phyloP scores from a whole-genome alignment of 2,888 invertebrate species.

The Nyleta sp. region DNA sequence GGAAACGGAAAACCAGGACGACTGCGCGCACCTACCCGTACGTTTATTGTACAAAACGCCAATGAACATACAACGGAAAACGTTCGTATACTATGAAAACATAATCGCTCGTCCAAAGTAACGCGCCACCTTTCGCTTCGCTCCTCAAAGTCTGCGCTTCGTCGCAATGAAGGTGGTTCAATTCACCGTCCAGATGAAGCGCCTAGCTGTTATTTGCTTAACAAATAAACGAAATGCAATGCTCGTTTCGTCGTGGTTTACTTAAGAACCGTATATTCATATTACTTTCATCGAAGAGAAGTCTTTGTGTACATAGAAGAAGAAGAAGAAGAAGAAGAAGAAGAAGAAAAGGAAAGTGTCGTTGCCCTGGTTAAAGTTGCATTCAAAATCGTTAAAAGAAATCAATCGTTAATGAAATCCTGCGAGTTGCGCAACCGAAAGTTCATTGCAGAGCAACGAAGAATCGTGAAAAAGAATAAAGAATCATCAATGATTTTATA shows the following conservation, averaged over 20 bases:
- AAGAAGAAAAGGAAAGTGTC: slow-evolving; percentile 35
- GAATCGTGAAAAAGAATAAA: too few species aligned
- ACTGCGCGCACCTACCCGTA: slow-evolving; percentile 1
- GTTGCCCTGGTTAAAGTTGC: background rate
- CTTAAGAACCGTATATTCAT: slow-evolving; percentile 41
- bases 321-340: slow-evolving; percentile 28
- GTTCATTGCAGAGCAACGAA: too few species aligned
- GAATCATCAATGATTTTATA: too few species aligned
- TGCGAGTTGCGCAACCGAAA: too few species aligned
- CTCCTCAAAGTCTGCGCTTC: background rate
- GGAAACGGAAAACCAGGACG: background rate
- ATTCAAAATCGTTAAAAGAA: too few species aligned
- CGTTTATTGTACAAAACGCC: background rate
- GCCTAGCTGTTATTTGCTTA: background rate
- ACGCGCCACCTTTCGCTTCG: background rate
- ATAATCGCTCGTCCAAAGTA: slow-evolving; percentile 7
- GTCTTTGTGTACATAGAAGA: slow-evolving; percentile 53
- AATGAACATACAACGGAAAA: too few species aligned
- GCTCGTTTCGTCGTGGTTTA: slow-evolving; percentile 33
- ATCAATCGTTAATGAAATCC: too few species aligned
- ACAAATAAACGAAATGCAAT: slow-evolving; percentile 32
- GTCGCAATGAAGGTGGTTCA: slow-evolving; percentile 8
- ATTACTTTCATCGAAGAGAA: slow-evolving; percentile 64
- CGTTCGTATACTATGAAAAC: slow-evolving; percentile 18
- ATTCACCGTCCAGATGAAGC: slow-evolving; percentile 12